Evolutionary conservation across 2,888 invertebrate species (phyloP), one percentile per base, ranked within the genome.

Genomic region (Cylloceria caligata): DNA sequence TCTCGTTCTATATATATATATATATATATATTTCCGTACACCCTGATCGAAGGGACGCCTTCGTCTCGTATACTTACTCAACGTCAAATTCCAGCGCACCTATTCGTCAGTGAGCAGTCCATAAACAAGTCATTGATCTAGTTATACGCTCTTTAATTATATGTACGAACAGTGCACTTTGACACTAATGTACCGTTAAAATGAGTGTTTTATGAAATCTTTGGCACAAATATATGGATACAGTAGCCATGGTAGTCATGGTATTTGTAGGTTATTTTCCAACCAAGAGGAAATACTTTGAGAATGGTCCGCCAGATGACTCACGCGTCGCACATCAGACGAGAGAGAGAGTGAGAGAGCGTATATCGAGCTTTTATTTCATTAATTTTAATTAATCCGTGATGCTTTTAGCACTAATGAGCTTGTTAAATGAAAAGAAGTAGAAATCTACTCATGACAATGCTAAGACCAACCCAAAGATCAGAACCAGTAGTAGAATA

Each of bases 51-150:
- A 64, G 16, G 19, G 13, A 64, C 42, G 42, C 24, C 27, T n/a
- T 30, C 30, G 7, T 24, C 24, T 47, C 62, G 13, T 19, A 24
- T 21, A 16, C 60, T 68, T 39, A 34, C 42, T 55, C 65, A 21
- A 74, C 62, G 76, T 71, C 79, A 75, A 81, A 72, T 81, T 73
- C 39, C 67, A 60, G 39, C 69, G 49, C 55, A 60, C 62, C 67
- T 13, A 55, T 36, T 39, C 75, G 30, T 45, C 39, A 45, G 49
- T 47, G 64, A 75, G 79, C 80, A 86, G 65, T 83, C 83, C 82
- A 78, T 85, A 80, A 83, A 84, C 65, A 83, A 76, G 75, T 85
- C 83, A 85, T 83, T 81, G 78, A 74, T 69, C 55, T 16, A 68
- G 42, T 79, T 74, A 73, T 76, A 24, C 24, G 5, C 7, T 24